Conservation (phyloP, 2,113 vertebrate genomes). For the Scatophagus argus region DNA sequence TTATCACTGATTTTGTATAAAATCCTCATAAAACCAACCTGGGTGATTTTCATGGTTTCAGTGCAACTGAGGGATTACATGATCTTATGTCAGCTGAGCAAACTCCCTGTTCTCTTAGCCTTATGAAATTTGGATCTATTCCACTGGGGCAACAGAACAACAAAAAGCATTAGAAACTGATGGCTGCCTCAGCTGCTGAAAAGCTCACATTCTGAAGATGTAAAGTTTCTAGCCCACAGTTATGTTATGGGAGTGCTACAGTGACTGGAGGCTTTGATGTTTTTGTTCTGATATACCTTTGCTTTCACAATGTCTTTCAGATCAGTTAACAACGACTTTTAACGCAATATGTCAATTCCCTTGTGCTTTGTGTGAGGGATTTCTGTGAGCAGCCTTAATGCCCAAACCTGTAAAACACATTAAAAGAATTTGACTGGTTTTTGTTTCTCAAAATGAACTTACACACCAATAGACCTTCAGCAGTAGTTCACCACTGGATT, state of each 20-base stretch:
- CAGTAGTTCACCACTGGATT: too few relatives aligned
- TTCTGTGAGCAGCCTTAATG: too few relatives aligned
- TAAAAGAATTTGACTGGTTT: too few relatives aligned
- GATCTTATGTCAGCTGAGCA: conserved; percentile 2
- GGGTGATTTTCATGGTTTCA: conserved; percentile 41
- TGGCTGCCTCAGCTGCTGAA: conserved; percentile 33
- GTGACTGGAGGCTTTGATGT: background rate
- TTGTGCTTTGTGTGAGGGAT: background rate
- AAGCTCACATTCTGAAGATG: conserved; percentile 6
- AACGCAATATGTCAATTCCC: conserved; percentile 11
- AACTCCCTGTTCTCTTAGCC: conserved; percentile 30
- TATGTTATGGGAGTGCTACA: background rate
- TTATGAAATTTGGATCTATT: conserved; percentile 11
- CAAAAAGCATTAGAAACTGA: conserved; percentile 4
- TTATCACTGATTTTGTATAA: conserved; percentile 7
- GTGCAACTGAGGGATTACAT: conserved; percentile 49
- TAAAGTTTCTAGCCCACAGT: background rate
- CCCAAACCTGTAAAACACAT: too few relatives aligned
- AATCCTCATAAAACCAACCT: conserved; percentile 33
- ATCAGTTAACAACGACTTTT: background rate
- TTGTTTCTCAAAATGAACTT: too few relatives aligned
- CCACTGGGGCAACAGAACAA: conserved; percentile 13
- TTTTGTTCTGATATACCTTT: conserved; percentile 1
- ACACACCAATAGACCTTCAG: too few relatives aligned
- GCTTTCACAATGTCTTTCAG: background rate